Evolutionary conservation across 2,113 vertebrate species (phyloP).

Genomic region (Puma concolor): DNA sequence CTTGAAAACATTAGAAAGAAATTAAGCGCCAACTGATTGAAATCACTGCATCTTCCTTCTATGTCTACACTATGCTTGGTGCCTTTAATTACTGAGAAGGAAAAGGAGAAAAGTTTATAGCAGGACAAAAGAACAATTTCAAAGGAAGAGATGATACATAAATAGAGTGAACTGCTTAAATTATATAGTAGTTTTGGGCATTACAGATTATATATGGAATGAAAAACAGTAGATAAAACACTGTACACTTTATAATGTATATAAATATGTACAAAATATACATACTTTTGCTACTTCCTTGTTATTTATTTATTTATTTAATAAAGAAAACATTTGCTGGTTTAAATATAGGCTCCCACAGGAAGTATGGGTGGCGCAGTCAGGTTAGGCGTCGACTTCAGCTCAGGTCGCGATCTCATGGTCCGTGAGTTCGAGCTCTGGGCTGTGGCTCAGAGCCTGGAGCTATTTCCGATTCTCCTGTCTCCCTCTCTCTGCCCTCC

Average conservation of each 20-base stretch:
- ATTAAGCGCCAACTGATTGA: neutral
- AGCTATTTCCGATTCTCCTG: too few relatives aligned
- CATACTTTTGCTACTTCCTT: neutral
- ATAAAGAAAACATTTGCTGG: neutral
- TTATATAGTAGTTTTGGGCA: neutral
- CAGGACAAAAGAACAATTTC: neutral
- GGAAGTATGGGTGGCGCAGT: too few relatives aligned
- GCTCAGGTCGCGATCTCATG: too few relatives aligned
- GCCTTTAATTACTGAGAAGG: neutral
- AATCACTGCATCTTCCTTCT: neutral
- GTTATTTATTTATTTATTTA: neutral
- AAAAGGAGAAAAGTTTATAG: neutral
- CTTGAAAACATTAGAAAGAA: neutral
- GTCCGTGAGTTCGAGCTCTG: too few relatives aligned
- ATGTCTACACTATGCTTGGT: neutral
- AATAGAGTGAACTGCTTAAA: neutral
- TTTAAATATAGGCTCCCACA: neutral
- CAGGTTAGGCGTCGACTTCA: too few relatives aligned
- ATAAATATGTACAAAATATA: neutral
- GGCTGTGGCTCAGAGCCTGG: too few relatives aligned
- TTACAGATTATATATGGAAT: neutral
- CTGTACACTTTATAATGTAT: neutral
- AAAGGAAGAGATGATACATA: neutral
- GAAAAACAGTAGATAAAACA: neutral
- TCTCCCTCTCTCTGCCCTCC: too few relatives aligned